phyloP scores from a whole-genome alignment of 2,797 vertebrate species.

The Sarcophilus harrisii region DNA sequence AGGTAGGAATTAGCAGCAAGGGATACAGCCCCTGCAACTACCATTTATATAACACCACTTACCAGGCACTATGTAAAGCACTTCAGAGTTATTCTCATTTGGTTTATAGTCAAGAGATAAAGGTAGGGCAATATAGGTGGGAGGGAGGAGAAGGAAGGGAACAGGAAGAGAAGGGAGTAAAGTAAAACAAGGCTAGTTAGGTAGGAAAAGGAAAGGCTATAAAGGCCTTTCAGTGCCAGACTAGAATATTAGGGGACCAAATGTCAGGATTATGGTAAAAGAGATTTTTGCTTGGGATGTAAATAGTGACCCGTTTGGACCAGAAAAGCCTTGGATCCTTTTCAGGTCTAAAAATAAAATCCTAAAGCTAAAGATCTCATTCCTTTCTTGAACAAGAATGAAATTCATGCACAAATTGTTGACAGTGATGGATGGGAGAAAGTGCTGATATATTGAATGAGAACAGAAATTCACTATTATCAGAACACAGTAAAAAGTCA shows the following conservation, averaged over 20 bases:
- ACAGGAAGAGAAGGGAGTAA: background rate
- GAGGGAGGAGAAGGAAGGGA: background rate
- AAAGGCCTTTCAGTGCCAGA: background rate
- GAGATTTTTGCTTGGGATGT: background rate
- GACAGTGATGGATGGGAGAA: background rate
- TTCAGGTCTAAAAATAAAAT: background rate
- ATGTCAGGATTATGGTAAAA: background rate
- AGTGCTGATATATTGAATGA: background rate
- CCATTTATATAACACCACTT: background rate
- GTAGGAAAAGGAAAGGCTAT: background rate
- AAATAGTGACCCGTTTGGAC: background rate
- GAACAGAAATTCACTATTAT: background rate
- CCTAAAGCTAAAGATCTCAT: background rate
- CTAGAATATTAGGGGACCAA: background rate
- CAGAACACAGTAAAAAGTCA: background rate
- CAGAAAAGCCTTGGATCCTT: background rate
- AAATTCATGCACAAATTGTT: background rate
- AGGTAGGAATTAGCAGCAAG: background rate
- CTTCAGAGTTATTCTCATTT: background rate
- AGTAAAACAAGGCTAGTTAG: background rate
- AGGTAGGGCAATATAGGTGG: background rate
- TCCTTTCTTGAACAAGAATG: background rate
- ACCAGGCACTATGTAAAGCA: background rate
- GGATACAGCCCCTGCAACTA: background rate
- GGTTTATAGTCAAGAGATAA: background rate